phyloP scores from a whole-genome alignment of 2,113 vertebrate genomes.

The Polyodon spathula region DNA sequence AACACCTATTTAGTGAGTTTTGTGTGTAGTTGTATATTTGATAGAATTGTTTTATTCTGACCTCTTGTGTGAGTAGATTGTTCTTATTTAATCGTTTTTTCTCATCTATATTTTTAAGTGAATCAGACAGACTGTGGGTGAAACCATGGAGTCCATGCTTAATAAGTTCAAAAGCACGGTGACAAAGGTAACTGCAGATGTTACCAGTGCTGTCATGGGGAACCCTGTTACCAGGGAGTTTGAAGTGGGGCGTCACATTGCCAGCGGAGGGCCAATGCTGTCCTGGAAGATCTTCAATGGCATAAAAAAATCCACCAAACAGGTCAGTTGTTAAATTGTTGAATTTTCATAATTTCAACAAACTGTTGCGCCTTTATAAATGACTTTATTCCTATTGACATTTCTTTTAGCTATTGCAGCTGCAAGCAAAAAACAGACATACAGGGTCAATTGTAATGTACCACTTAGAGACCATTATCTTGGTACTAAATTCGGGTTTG shows the following conservation, averaged over 20 bases:
- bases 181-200: conserved; percentile 94
- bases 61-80: no score
- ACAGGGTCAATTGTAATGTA: no score
- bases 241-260: conserved; percentile 89
- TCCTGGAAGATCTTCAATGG: conserved; percentile 97
- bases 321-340: conserved; percentile 56
- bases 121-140: conserved; percentile 20
- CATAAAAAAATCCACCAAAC: conserved; percentile 96
- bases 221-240: conserved; percentile 96
- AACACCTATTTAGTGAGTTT: no score
- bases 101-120: background rate
- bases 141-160: conserved; percentile 93
- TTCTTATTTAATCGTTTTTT: no score
- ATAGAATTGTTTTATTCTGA: no score
- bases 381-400: no score
- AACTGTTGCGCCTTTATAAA: no score
- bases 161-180: conserved; percentile 96
- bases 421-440: no score
- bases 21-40: no score
- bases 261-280: conserved; percentile 85
- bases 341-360: background rate
- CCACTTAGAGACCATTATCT: no score
- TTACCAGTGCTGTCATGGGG: conserved; percentile 96
- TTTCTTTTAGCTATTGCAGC: no score
- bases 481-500: no score